Percentiles rank a stretch among this genome's conserved stretches.
Evolutionary conservation across 2,888 invertebrate genomes (phyloP).

Genomic region (Zeuzera pyrina): DNA sequence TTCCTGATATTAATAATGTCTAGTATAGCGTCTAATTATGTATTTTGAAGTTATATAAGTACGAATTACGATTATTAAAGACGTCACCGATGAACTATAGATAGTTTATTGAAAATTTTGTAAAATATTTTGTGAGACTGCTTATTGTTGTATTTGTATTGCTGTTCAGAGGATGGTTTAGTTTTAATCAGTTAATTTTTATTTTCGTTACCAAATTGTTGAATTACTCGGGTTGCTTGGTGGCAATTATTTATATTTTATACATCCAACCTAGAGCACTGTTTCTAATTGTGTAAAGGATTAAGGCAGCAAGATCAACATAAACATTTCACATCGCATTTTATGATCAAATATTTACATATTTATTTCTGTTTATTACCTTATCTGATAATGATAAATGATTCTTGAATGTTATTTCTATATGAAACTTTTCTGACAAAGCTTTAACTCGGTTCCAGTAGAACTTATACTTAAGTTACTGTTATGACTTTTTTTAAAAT

Average conservation of each 20-base stretch:
- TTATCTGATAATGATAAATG: slow-evolving; percentile 59
- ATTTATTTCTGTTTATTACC: slow-evolving; percentile 70
- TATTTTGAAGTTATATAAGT: slow-evolving; percentile 63
- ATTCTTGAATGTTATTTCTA: slow-evolving; percentile 67
- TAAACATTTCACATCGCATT: slow-evolving; percentile 23
- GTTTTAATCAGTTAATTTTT: slow-evolving; percentile 62
- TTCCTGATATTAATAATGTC: slow-evolving; percentile 70
- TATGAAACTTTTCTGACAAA: slow-evolving; percentile 70
- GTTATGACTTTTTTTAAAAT: slow-evolving; percentile 66
- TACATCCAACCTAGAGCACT: slow-evolving; percentile 17
- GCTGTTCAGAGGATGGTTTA: slow-evolving; percentile 59
- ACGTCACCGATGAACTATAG: slow-evolving; percentile 63
- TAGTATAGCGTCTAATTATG: slow-evolving; percentile 66
- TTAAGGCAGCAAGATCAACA: slow-evolving; percentile 5
- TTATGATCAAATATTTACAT: slow-evolving; percentile 72
- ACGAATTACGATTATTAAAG: slow-evolving; percentile 52
- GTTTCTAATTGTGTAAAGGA: neutral
- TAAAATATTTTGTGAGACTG: slow-evolving; percentile 73
- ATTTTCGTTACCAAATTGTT: slow-evolving; percentile 72
- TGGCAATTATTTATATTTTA: slow-evolving; percentile 32
- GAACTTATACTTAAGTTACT: slow-evolving; percentile 70
- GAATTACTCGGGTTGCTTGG: slow-evolving; percentile 61
- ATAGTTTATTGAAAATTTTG: slow-evolving; percentile 67
- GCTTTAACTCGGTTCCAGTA: slow-evolving; percentile 74
- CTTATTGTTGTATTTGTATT: slow-evolving; percentile 71